phyloP scores from a whole-genome alignment of 2,113 vertebrate species.

The Gorsachius goisagi region DNA sequence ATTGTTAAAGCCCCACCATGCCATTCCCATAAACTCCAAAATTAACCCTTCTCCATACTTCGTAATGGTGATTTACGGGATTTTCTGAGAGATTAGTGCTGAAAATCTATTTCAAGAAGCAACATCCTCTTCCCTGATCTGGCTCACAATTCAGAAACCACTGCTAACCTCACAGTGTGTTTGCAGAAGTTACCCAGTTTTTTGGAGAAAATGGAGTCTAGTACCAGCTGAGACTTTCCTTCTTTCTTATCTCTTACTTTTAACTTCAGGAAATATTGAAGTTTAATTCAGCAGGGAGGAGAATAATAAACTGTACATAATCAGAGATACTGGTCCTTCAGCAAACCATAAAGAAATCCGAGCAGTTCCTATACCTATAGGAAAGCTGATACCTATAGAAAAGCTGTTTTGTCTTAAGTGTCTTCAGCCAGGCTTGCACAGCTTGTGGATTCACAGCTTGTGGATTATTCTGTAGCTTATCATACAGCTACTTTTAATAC shows the following conservation, averaged over 20 bases:
- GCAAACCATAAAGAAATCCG: not conserved
- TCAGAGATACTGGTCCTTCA: not conserved
- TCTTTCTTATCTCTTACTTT: not conserved
- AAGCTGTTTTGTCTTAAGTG: not conserved
- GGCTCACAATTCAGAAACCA: not conserved
- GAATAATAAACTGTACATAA: not conserved
- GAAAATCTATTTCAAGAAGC: not conserved
- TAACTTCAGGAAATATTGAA: not conserved
- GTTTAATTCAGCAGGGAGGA: not conserved
- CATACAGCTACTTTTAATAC: not conserved
- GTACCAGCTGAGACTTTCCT: not conserved
- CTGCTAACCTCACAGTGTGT: not conserved
- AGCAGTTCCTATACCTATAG: not conserved
- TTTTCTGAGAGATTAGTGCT: not conserved
- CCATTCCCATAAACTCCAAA: not conserved
- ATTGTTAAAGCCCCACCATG: not conserved
- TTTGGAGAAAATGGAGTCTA: accelerated
- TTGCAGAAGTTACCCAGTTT: not conserved
- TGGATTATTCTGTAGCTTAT: not conserved
- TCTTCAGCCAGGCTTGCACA: not conserved
- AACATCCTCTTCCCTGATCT: not conserved
- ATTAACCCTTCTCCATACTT: not conserved
- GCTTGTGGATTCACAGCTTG: not conserved
- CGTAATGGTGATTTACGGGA: accelerated
- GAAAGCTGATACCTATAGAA: not conserved